phyloP scores from a whole-genome alignment of 2,113 vertebrate species.

The Petrocephalus zakoni region DNA sequence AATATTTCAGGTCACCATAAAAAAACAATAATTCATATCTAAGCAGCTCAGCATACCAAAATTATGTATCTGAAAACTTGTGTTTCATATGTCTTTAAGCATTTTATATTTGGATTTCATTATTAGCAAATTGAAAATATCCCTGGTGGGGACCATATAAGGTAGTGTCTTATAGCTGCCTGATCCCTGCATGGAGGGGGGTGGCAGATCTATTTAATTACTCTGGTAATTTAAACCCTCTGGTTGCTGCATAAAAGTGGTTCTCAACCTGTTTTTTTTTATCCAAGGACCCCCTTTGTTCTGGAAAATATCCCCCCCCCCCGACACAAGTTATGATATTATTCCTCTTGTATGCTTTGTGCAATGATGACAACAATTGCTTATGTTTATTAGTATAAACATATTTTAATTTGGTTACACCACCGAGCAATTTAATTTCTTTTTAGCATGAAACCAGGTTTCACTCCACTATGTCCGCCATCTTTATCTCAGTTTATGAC shows the following conservation, averaged over 20 bases:
- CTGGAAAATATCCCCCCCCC: not conserved
- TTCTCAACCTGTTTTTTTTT: not conserved
- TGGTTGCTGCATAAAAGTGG: not conserved
- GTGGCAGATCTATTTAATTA: not conserved
- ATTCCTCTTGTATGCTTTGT: not conserved
- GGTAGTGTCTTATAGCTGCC: not conserved
- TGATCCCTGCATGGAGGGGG: not conserved
- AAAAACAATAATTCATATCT: not conserved
- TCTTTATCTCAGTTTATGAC: not conserved
- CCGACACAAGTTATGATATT: not conserved
- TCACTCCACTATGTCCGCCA: not conserved
- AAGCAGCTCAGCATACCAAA: not conserved
- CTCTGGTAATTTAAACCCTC: not conserved
- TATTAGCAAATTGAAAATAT: not conserved
- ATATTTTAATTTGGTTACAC: not conserved
- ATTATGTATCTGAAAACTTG: not conserved
- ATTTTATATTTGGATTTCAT: not conserved
- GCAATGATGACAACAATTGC: not conserved
- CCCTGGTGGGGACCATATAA: not conserved
- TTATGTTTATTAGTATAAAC: not conserved
- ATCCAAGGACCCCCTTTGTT: not conserved
- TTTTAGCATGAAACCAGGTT: not conserved
- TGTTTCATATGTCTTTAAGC: not conserved
- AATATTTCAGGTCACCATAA: not conserved
- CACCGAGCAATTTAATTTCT: not conserved